These are phyloP conservation scores for Anolis apletophallus DNA, from an alignment of 2,797 vertebrate genomes.

Conservation along the genomic window DNA sequence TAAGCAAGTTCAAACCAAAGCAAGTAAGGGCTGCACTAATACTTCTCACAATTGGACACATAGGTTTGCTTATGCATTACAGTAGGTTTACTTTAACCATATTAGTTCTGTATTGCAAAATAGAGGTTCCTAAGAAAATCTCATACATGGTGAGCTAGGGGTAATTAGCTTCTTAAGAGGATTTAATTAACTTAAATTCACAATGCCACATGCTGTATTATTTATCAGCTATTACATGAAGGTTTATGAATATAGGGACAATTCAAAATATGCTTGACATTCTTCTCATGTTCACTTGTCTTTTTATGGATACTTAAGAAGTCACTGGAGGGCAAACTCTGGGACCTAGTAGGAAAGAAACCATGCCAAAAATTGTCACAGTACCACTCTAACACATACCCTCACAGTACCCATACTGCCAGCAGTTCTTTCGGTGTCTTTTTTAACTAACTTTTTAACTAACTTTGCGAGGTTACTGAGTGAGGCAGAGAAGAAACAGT, in stretches of 20 bases:
- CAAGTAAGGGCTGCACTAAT: neutral
- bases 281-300: neutral
- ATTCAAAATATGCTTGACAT: neutral
- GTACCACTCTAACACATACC: no score
- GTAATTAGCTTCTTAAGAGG: neutral
- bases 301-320: neutral
- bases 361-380: neutral
- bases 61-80: neutral
- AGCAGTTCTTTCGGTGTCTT: neutral
- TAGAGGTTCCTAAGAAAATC: neutral
- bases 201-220: neutral
- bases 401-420: no score
- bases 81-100: neutral
- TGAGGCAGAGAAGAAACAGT: neutral
- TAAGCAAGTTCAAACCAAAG: neutral
- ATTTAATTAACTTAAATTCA: slow-evolving; percentile 13
- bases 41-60: neutral
- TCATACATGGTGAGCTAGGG: neutral
- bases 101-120: neutral
- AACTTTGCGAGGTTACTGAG: neutral
- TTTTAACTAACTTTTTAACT: no score
- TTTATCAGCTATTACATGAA: neutral
- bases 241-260: neutral
- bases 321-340: neutral
- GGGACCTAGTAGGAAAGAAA: neutral